Conservation (phyloP, 2,888 invertebrate genomes). For the Spilarctia lutea region DNA sequence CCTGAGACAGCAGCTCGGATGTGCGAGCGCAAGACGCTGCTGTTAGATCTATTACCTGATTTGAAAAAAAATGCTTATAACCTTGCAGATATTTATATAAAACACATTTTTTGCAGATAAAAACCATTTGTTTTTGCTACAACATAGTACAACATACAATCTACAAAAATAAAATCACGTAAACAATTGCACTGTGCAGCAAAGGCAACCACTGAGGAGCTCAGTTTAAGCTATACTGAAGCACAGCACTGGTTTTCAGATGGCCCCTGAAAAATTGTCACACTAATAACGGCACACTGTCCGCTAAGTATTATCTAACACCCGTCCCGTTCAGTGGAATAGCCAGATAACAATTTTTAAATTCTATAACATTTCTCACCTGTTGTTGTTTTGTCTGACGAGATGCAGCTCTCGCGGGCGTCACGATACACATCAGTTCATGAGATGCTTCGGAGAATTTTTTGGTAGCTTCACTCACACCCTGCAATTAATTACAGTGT, state of each 20-base stretch:
- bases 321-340: too few species aligned
- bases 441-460: constrained; percentile 39
- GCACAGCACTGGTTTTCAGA: too few species aligned
- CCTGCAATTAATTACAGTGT: constrained; percentile 23
- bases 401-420: constrained; percentile 7
- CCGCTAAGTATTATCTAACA: neutral
- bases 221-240: too few species aligned
- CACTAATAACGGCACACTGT: neutral
- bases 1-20: constrained; percentile 47
- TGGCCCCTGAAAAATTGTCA: neutral
- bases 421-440: constrained; percentile 31
- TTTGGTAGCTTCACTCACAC: constrained; percentile 30
- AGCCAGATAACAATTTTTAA: neutral
- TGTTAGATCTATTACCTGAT: constrained; percentile 14
- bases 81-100: too few species aligned
- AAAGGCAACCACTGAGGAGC: too few species aligned
- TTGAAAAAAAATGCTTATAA: neutral
- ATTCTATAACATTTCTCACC: neutral
- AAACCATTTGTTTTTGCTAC: too few species aligned
- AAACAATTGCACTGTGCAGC: too few species aligned
- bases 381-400: neutral
- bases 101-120: too few species aligned
- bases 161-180: too few species aligned
- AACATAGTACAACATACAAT: too few species aligned
- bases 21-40: constrained; percentile 1